These are phyloP conservation scores for Aselliscus stoliczkanus DNA, from an alignment of 2,797 vertebrate species.

Conservation along the genomic window DNA sequence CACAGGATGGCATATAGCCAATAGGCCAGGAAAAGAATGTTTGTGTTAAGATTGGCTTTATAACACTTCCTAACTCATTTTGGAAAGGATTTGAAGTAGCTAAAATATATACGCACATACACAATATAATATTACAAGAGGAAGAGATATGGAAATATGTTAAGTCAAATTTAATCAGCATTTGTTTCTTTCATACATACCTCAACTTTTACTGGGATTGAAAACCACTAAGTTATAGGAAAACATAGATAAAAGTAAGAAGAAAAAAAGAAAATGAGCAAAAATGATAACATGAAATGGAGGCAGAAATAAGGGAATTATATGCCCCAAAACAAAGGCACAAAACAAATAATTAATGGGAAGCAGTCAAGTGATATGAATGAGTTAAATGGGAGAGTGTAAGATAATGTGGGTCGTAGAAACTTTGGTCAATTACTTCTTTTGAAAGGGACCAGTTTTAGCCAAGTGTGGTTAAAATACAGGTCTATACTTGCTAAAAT, in stretches of 20 bases:
- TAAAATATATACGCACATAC: neutral
- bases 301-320: neutral
- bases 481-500: neutral
- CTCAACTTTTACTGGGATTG: neutral
- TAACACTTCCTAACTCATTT: neutral
- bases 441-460: neutral
- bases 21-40: neutral
- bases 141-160: neutral
- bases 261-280: neutral
- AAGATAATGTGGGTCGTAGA: neutral
- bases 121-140: neutral
- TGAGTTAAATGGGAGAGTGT: neutral
- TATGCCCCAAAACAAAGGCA: neutral
- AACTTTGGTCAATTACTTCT: neutral
- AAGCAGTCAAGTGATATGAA: neutral
- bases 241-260: neutral
- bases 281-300: neutral
- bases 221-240: neutral
- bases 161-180: neutral
- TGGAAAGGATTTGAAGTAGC: neutral
- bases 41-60: neutral
- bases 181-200: neutral
- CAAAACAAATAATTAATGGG: neutral
- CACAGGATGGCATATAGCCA: neutral
- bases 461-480: neutral